phyloP scores from a whole-genome alignment of 2,797 vertebrate genomes.

The Manis pentadactyla region DNA sequence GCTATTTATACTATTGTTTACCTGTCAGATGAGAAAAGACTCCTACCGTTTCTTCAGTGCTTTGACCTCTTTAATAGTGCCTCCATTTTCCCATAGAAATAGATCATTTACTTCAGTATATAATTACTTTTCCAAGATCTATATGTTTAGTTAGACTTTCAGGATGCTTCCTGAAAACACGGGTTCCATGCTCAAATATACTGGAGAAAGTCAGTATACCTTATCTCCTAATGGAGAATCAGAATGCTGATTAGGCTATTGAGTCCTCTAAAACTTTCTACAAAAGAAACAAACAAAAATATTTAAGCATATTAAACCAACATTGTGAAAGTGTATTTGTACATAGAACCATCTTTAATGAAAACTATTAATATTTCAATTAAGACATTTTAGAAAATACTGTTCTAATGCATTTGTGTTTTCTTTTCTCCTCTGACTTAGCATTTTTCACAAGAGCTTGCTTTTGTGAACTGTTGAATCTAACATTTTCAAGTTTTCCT shows the following conservation, averaged over 20 bases:
- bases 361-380: constrained; percentile 19
- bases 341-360: neutral
- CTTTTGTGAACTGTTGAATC: constrained; percentile 11
- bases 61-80: neutral
- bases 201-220: neutral
- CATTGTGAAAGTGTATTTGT: constrained; percentile 46
- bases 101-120: constrained; percentile 18
- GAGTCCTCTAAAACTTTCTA: neutral
- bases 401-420: neutral
- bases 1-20: neutral
- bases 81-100: constrained; percentile 23
- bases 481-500: constrained; percentile 40
- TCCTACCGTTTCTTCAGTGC: neutral
- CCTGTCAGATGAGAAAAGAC: neutral
- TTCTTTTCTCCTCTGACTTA: constrained; percentile 21
- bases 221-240: neutral
- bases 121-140: constrained; percentile 2
- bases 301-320: neutral
- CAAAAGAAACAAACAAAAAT: constrained; percentile 27
- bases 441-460: neutral
- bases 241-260: neutral
- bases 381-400: constrained; percentile 48
- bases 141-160: constrained; percentile 30
- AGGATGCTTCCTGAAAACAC: constrained; percentile 22
- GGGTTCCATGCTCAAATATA: neutral